phyloP scores from a whole-genome alignment of 2,113 vertebrate species.

The Pycnonotus jocosus region DNA sequence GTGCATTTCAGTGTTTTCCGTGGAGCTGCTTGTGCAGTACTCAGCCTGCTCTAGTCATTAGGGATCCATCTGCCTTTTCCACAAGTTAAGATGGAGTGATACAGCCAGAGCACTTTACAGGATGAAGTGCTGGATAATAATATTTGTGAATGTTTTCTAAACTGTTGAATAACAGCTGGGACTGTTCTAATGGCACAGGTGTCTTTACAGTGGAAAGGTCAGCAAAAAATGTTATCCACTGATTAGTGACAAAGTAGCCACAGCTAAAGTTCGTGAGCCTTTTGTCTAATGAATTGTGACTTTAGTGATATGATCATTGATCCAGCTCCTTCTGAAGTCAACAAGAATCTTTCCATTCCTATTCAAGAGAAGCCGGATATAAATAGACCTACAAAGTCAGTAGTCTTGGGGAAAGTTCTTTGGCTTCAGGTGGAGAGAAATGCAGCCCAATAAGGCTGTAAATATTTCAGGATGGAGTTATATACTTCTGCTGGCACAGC shows the following conservation, averaged over 20 bases:
- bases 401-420: not conserved
- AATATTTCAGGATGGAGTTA: slow-evolving; percentile 23
- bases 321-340: not conserved
- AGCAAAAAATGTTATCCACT: not conserved
- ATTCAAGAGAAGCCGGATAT: not conserved
- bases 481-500: not conserved
- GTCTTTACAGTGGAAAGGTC: not conserved
- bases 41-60: not conserved
- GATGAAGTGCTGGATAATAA: not conserved
- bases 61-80: not conserved
- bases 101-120: not conserved
- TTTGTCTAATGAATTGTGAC: not conserved
- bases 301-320: not conserved
- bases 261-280: not conserved
- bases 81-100: not conserved
- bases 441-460: not conserved
- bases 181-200: not conserved
- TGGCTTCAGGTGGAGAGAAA: not conserved
- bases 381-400: not conserved
- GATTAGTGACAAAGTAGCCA: not conserved
- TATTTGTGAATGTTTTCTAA: not conserved
- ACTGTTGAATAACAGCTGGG: not conserved
- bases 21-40: not conserved
- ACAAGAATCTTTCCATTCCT: not conserved
- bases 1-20: not conserved